A percentile compares a stretch with the other conserved stretches of the same genome.
These are phyloP conservation scores for Scrobipalpa costella DNA, from an alignment of 2,888 invertebrate genomes.

Conservation along the genomic window DNA sequence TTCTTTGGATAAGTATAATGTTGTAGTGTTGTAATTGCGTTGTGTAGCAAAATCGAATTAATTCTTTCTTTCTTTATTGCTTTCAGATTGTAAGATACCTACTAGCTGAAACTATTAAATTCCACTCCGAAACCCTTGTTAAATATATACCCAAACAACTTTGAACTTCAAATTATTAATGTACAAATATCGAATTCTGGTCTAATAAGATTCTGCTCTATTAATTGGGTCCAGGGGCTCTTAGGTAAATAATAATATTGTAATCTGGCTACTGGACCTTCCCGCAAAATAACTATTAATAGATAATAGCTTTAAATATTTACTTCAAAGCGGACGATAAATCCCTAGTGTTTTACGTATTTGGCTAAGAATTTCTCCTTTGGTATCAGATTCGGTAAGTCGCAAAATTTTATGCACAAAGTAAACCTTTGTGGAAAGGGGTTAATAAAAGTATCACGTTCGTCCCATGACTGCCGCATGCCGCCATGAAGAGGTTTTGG, in stretches of 20 bases:
- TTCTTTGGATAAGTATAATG: too few relatives aligned
- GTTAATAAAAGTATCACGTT: too few relatives aligned
- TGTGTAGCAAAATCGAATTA: too few relatives aligned
- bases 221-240: neutral
- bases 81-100: too few relatives aligned
- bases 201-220: conserved; percentile 3
- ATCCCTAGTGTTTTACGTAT: neutral
- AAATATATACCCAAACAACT: neutral
- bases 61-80: too few relatives aligned
- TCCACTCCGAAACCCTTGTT: neutral
- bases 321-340: neutral
- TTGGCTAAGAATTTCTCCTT: neutral
- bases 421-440: too few relatives aligned
- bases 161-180: neutral
- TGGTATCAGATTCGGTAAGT: neutral
- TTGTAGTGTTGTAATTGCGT: too few relatives aligned
- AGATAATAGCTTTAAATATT: neutral
- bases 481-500: too few relatives aligned
- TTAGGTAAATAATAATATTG: neutral
- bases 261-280: neutral
- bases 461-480: too few relatives aligned
- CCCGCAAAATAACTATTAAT: neutral
- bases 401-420: too few relatives aligned
- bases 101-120: too few relatives aligned
- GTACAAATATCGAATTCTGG: neutral